Conservation (phyloP, 2,797 vertebrate species). For the Myripristis jacobus region DNA sequence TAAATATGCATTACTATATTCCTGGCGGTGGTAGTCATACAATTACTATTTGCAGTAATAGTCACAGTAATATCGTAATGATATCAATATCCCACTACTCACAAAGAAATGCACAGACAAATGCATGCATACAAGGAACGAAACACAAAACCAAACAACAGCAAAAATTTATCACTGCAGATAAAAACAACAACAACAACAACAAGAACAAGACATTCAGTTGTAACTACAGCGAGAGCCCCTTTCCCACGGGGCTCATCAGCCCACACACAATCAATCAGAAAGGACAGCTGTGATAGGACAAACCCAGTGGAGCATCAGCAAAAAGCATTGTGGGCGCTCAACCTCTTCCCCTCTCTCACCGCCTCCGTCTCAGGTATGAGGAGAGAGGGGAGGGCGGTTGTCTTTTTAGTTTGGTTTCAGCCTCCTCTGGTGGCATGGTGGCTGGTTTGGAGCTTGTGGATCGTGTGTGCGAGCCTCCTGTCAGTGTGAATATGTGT, state of each 20-base stretch:
- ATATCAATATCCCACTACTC: background rate
- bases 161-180: constrained; percentile 23
- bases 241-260: constrained; percentile 41
- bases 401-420: constrained; percentile 3
- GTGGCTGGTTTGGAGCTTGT: constrained; percentile 20
- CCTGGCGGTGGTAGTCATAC: no score
- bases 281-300: constrained; percentile 69
- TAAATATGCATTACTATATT: no score
- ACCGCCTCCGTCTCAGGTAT: background rate
- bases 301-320: constrained; percentile 61
- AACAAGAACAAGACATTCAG: constrained; percentile 4
- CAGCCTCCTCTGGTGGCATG: constrained; percentile 13
- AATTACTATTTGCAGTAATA: no score
- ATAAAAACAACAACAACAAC: constrained; percentile 29
- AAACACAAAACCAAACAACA: constrained; percentile 17
- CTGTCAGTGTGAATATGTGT: constrained; percentile 2
- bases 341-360: constrained; percentile 2
- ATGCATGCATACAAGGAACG: background rate
- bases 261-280: constrained; percentile 51
- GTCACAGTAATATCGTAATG: no score
- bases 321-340: constrained; percentile 31
- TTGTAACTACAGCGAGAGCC: constrained; percentile 36
- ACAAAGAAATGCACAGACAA: background rate
- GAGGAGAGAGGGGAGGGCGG: background rate
- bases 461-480: constrained; percentile 22